phyloP scores from a whole-genome alignment of 2,113 vertebrate genomes.

The Leptobrachium leishanense region DNA sequence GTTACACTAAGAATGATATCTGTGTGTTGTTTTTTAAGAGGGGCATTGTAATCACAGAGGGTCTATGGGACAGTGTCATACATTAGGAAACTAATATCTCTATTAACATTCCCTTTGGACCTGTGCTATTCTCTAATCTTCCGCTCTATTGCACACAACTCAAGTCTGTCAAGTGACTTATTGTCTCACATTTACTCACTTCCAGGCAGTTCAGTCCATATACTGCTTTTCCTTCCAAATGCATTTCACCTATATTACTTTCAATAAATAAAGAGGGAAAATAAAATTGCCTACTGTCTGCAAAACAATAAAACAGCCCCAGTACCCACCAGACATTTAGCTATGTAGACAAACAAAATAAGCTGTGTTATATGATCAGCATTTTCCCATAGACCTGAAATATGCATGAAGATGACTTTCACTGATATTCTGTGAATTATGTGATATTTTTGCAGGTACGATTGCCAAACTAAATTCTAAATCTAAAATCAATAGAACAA shows the following conservation, averaged over 20 bases:
- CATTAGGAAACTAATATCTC: constrained; percentile 29
- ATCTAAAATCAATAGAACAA: too few species aligned
- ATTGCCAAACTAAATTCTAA: too few species aligned
- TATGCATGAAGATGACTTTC: too few species aligned
- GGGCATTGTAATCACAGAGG: too few species aligned
- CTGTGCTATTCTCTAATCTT: constrained; percentile 35
- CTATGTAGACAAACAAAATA: too few species aligned
- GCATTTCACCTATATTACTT: constrained; percentile 13
- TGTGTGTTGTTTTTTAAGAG: too few species aligned
- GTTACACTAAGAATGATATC: too few species aligned
- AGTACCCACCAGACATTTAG: background rate
- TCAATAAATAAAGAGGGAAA: constrained; percentile 25
- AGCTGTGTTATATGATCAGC: too few species aligned
- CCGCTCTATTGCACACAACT: constrained; percentile 42
- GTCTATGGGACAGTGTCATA: constrained; percentile 5
- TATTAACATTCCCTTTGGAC: constrained; percentile 20
- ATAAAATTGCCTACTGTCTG: constrained; percentile 27
- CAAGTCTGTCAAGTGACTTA: constrained; percentile 38
- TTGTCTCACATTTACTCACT: constrained; percentile 32
- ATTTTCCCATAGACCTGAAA: too few species aligned
- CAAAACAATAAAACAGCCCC: constrained; percentile 17
- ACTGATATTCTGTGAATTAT: too few species aligned
- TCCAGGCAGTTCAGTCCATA: constrained; percentile 17
- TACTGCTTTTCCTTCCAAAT: constrained; percentile 25
- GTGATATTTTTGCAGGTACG: too few species aligned